Base-by-base conservation (phyloP, 2,888 invertebrate species). In the Dynastes grantii region DNA sequence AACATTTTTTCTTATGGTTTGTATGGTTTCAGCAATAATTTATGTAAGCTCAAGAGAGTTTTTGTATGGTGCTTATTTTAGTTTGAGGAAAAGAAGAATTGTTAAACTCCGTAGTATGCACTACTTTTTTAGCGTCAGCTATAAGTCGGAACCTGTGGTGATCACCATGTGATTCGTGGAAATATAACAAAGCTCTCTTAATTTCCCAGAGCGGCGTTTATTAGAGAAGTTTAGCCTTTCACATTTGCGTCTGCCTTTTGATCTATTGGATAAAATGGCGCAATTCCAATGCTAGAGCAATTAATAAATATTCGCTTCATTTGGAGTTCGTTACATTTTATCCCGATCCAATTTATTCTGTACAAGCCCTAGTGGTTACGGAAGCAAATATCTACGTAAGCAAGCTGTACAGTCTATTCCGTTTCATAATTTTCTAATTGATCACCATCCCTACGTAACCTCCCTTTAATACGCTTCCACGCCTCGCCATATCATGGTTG, bases 341-440 rank as follows among this genome's bases (percentile, higher is more conserved):
- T 32, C 63, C 11, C 32, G 32, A 32, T 63, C 11, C 32, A 63
- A 63, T 13, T 37, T 32, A 63, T 63, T 63, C 63, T 29, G 11
- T 32, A 32, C 63, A 63, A 32, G 29, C 11, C 3, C 11, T 1
- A 63, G 32, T 13, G 32, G 8, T 11, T 45, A 45, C 9, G 8
- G 45, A 6, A 45, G 11, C 27, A 32, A 27, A 27, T 32, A 32
- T 32, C n/a, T 29, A 63, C 5, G 9, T 27, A 32, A 32, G 63
- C 29, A 32, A 29, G 11, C 29, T 32, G 63, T 32, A 32, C 29
- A 9, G 63, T 13, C 63, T 63, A 6, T 63, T 27, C 11, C 32
- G 63, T 63, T 32, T 13, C 63, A 63, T 63, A 63, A 32, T 32
- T 29, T 29, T 63, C 63, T 63, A 63, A 63, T 63, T 29, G 63